phyloP scores from a whole-genome alignment of 2,113 vertebrate species.

The Perca flavescens region DNA sequence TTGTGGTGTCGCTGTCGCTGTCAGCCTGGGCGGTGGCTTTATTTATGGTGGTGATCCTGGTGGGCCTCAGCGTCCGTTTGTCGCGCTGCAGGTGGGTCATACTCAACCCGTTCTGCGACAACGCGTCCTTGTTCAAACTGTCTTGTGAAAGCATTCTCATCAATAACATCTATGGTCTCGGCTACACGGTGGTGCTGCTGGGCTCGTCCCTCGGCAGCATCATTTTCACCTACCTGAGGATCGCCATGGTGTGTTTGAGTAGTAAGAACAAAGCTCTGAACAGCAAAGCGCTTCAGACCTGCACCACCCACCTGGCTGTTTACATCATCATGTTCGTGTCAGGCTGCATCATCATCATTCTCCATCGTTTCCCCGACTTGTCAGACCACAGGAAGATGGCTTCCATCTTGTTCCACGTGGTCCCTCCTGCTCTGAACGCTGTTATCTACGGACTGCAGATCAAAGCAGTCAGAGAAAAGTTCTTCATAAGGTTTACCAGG shows the following conservation, averaged over 20 bases:
- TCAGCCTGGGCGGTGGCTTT: constrained; percentile 46
- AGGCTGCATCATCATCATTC: background rate
- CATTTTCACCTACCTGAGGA: constrained; percentile 69
- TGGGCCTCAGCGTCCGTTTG: constrained; percentile 47
- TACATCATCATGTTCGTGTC: constrained; percentile 59
- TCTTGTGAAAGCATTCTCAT: constrained; percentile 66
- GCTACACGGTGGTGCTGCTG: background rate
- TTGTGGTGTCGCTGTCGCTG: constrained; percentile 54
- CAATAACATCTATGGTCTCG: constrained; percentile 74
- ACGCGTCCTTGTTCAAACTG: constrained; percentile 73
- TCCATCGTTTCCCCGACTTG: constrained; percentile 62
- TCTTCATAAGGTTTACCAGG: too few relatives aligned
- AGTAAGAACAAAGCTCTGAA: constrained; percentile 45
- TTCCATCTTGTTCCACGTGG: constrained; percentile 52
- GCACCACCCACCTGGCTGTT: constrained; percentile 66
- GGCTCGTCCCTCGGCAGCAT: constrained; percentile 50
- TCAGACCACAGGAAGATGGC: constrained; percentile 58
- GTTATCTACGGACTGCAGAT: constrained; percentile 75
- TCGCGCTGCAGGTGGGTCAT: constrained; percentile 49
- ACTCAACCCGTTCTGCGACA: constrained; percentile 64
- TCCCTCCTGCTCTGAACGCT: constrained; percentile 62
- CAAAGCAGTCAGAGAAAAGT: constrained; percentile 55
- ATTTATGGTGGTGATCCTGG: background rate
- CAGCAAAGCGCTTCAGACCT: constrained; percentile 72
- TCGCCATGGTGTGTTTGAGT: constrained; percentile 56